Percentiles rank a stretch among this genome's conserved stretches.
phyloP scores from a whole-genome alignment of 1,140 invertebrate genomes.

The Sitodiplosis mosellana region DNA sequence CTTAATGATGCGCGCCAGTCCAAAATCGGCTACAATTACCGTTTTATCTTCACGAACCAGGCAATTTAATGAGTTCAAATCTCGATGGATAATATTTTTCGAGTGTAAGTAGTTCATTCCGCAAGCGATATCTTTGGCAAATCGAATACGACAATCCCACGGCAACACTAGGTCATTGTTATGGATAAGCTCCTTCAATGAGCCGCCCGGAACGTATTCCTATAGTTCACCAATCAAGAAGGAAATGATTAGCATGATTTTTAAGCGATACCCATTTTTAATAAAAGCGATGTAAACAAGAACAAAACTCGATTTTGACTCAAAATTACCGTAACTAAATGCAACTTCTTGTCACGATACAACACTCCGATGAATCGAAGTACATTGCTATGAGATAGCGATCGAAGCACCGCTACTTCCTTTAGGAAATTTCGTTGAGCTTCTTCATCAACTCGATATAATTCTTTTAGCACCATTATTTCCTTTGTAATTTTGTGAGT shows the following conservation, averaged over 20 bases:
- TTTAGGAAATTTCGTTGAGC: constrained; percentile 87
- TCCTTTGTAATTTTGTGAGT: constrained; percentile 78
- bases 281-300: too few species aligned
- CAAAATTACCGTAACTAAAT: constrained; percentile 53
- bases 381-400: constrained; percentile 76
- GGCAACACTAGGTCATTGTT: constrained; percentile 32
- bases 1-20: constrained; percentile 72
- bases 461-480: constrained; percentile 88
- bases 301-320: too few species aligned
- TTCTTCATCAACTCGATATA: constrained; percentile 83
- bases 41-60: constrained; percentile 77
- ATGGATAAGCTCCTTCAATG: constrained; percentile 67
- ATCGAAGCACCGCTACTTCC: constrained; percentile 78
- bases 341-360: constrained; percentile 80
- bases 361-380: constrained; percentile 82
- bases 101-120: constrained; percentile 89
- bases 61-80: constrained; percentile 93
- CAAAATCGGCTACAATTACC: constrained; percentile 90
- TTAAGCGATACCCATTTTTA: too few species aligned
- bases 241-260: too few species aligned
- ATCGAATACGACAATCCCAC: constrained; percentile 66
- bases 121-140: constrained; percentile 78
- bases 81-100: constrained; percentile 86
- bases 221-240: too few species aligned
- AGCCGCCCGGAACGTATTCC: constrained; percentile 54